Evolutionary conservation across 1,140 invertebrate genomes (phyloP), one percentile per base, ranked within the genome.

Genomic region (Ruditapes philippinarum): DNA sequence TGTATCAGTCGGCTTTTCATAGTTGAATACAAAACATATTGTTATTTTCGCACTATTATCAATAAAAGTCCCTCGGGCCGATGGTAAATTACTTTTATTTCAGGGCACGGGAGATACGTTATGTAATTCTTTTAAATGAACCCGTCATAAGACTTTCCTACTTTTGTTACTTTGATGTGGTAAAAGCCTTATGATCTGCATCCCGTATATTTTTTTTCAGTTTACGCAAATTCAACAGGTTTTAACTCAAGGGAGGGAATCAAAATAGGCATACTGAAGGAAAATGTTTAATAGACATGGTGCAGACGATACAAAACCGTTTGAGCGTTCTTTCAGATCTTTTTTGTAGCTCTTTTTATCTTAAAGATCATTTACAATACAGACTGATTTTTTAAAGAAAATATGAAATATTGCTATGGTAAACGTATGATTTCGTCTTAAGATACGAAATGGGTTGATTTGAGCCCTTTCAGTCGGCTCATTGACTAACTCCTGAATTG

Each of bases 371-470:
- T 31, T 31, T 45, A 57, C 25, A 31, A 31, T 49, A 78, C 28
- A 78, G 25, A 3, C 9, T 78, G 45, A 33, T 51, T 45, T 78
- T 78, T 49, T 36, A 84, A 84, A 84, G 62, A 74, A 84, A 70
- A 84, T 84, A 84, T 84, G 82, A 84, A 84, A 84, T 84, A 84
- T 84, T 73, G 33, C 82, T 68, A 73, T 84, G 68, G 82, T 22
- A 54, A 84, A 74, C 19, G 36, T 33, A 36, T 36, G 65, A 84
- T 54, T 11, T 28, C 19, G 54, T 84, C 33, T n/a, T 36, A 33
- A 45, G 68, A 40, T 84, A 84, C 33, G 33, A 17, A 22, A 33
- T 12, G 51, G 25, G 36, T 84, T 49, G 38, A 80, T 80, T 45
- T 65, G 11, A 12, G 7, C 51, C 31, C 31, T 80, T 88, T 78